These are phyloP conservation scores for Frieseomelitta varia DNA, from an alignment of 1,140 invertebrate genomes.

Conservation along the genomic window DNA sequence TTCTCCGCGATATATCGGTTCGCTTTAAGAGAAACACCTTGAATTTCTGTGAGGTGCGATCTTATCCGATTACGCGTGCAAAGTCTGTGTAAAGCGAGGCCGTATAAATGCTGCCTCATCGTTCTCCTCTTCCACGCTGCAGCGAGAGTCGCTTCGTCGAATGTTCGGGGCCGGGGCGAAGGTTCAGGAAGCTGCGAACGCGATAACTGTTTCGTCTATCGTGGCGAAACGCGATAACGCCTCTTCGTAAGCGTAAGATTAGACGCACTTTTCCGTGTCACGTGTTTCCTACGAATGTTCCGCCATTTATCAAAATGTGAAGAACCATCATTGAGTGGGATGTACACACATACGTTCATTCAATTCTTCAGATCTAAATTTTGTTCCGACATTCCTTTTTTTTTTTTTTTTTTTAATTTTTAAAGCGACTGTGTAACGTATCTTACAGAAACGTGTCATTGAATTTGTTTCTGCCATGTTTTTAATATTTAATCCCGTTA, in stretches of 20 bases:
- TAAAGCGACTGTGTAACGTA: no score
- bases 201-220: slow-evolving; percentile 61
- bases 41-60: slow-evolving; percentile 44
- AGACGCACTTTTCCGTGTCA: slow-evolving; percentile 42
- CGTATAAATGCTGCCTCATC: slow-evolving; percentile 31
- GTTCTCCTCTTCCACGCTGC: slow-evolving; percentile 12
- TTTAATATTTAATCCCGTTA: no score
- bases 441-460: no score
- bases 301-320: background rate
- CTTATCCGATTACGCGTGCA: slow-evolving; percentile 52
- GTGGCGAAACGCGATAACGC: slow-evolving; percentile 55
- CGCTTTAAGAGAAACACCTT: slow-evolving; percentile 39
- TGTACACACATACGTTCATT: no score
- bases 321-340: no score
- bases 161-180: background rate
- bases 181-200: slow-evolving; percentile 52
- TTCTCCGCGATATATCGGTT: background rate
- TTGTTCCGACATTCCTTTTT: no score
- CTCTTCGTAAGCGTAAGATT: slow-evolving; percentile 50
- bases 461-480: no score
- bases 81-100: slow-evolving; percentile 57
- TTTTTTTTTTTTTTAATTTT: no score
- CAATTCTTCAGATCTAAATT: no score
- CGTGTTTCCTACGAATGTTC: slow-evolving; percentile 10
- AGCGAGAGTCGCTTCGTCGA: slow-evolving; percentile 44